Evolutionary conservation across 2,113 vertebrate species (phyloP).

Genomic region (Jacana jacana): DNA sequence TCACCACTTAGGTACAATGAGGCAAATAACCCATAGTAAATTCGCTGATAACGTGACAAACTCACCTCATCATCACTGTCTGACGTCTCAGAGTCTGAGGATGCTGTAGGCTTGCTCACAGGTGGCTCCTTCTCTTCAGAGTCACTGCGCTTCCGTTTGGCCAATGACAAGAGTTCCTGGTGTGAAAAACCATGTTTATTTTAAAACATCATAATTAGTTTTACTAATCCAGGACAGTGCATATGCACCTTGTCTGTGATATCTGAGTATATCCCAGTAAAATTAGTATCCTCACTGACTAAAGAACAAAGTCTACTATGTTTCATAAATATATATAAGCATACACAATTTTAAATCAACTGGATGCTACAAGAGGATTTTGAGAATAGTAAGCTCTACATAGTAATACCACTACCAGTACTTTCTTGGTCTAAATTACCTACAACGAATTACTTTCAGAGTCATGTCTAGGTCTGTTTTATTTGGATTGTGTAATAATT

Average conservation of each 20-base stretch:
- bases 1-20: background rate
- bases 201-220: background rate
- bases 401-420: background rate
- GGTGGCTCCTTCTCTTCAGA: conserved; percentile 94
- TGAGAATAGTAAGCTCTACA: background rate
- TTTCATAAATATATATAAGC: background rate
- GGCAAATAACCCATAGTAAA: background rate
- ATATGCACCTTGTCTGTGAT: background rate
- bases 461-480: background rate
- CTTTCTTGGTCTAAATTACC: background rate
- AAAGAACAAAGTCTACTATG: background rate
- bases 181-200: background rate
- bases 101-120: conserved; percentile 91
- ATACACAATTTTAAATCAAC: background rate
- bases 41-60: background rate
- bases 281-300: background rate
- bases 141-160: conserved; percentile 94
- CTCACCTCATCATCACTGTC: conserved; percentile 96
- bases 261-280: background rate
- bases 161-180: conserved; percentile 92
- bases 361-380: background rate
- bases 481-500: background rate
- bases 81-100: conserved; percentile 95
- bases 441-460: background rate
- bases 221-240: background rate